Conservation (phyloP, 2,113 vertebrate genomes). For the Neopipo cinnamomea region DNA sequence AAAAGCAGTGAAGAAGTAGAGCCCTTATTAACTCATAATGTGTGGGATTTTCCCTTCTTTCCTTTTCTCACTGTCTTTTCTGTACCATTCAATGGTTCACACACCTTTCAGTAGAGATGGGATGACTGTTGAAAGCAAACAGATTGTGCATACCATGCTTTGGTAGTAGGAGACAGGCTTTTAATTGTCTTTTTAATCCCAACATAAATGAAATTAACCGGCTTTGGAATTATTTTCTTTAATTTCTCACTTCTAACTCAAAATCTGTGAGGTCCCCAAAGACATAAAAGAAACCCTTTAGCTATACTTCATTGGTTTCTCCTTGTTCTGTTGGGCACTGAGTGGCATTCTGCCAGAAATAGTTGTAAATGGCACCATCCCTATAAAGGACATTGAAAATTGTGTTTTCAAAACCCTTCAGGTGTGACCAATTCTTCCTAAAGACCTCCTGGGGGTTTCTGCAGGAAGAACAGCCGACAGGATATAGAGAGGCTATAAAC, state of each 20-base stretch:
- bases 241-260: not conserved
- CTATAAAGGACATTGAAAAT: not conserved
- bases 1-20: not conserved
- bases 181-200: not conserved
- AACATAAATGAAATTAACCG: not conserved
- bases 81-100: not conserved
- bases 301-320: not conserved
- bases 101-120: not conserved
- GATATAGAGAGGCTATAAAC: not conserved
- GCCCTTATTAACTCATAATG: not conserved
- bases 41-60: not conserved
- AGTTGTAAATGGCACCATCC: not conserved
- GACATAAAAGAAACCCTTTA: not conserved
- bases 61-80: not conserved
- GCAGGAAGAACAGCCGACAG: not conserved
- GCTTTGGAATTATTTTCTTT: not conserved
- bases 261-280: not conserved
- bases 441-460: not conserved
- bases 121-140: not conserved
- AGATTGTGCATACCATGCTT: not conserved
- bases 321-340: not conserved
- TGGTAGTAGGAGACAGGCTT: not conserved
- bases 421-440: not conserved
- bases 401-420: not conserved
- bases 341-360: not conserved